These are phyloP conservation scores for Zaprionus capensis DNA, from an alignment of 1,140 invertebrate genomes.

Conservation along the genomic window DNA sequence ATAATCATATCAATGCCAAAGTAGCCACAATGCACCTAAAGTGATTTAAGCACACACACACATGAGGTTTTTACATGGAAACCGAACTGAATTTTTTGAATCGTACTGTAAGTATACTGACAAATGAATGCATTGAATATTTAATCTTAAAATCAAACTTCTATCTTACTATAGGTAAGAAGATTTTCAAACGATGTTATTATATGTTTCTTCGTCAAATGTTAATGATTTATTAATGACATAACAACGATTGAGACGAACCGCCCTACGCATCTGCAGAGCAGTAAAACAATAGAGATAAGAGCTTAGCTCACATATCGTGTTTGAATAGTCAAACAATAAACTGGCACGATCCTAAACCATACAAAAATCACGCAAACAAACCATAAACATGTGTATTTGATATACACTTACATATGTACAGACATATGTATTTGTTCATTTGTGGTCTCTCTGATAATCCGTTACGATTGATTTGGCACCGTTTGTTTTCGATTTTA, in stretches of 20 bases:
- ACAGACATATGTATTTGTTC: conserved; percentile 1
- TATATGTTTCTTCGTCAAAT: no score
- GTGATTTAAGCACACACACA: background rate
- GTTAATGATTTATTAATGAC: no score
- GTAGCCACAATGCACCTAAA: conserved; percentile 2
- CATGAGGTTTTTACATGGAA: background rate
- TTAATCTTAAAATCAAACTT: no score
- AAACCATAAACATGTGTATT: conserved; percentile 21
- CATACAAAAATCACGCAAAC: conserved; percentile 14
- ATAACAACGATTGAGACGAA: background rate
- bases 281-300: conserved; percentile 5
- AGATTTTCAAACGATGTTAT: no score
- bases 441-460: conserved; percentile 39
- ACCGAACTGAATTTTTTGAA: conserved; percentile 11
- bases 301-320: conserved; percentile 3
- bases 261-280: no score
- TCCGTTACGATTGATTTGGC: conserved; percentile 50
- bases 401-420: background rate
- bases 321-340: conserved; percentile 31
- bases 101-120: background rate
- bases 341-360: conserved; percentile 11
- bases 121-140: no score
- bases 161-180: no score
- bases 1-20: conserved; percentile 35
- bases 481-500: conserved; percentile 23